These are phyloP conservation scores for Chymomyza fuscimana DNA, from an alignment of 2,888 invertebrate genomes.

Conservation along the genomic window DNA sequence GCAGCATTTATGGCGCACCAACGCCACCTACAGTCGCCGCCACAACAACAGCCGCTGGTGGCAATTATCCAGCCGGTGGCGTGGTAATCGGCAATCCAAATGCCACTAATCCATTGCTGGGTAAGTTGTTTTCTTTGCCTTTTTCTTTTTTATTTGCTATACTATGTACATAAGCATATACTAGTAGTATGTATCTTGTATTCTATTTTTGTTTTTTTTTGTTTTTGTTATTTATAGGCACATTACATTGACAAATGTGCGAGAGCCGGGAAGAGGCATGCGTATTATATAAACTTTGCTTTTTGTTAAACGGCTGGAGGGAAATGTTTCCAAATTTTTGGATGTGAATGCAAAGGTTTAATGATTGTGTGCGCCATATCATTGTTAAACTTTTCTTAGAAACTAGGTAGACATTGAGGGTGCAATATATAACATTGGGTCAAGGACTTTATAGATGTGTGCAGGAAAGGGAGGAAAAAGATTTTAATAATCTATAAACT, in stretches of 20 bases:
- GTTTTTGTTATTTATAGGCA: background rate
- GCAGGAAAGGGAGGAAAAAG: no score
- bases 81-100: slow-evolving; percentile 76
- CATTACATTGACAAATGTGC: slow-evolving; percentile 2
- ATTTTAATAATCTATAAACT: no score
- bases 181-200: background rate
- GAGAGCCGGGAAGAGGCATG: background rate
- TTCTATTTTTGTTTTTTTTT: background rate
- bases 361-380: background rate
- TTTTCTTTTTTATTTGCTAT: background rate
- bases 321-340: background rate
- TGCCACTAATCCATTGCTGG: slow-evolving; percentile 75
- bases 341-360: background rate
- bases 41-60: slow-evolving; percentile 36
- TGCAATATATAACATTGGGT: no score
- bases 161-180: background rate
- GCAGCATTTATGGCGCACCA: slow-evolving; percentile 56
- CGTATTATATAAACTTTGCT: background rate
- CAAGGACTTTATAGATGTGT: no score
- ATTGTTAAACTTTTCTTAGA: background rate
- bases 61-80: slow-evolving; percentile 69
- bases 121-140: slow-evolving; percentile 54
- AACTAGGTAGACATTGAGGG: background rate
- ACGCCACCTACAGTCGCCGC: slow-evolving; percentile 55
- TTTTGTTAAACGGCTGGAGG: background rate